Base-by-base conservation (phyloP, 2,888 invertebrate species). In the Chymomyza fuscimana region DNA sequence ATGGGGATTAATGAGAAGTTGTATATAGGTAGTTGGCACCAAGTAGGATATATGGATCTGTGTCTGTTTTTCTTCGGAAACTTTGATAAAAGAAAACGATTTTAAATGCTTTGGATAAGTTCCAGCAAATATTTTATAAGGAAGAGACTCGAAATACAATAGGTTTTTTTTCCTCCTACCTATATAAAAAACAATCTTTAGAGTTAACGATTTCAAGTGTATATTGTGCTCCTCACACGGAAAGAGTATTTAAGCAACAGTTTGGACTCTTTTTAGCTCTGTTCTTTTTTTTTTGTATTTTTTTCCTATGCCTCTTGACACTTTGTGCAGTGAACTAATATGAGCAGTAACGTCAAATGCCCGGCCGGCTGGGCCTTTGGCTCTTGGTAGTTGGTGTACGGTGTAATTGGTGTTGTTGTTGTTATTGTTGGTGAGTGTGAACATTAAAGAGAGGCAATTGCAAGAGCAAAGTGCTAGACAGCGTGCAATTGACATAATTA, bases 401-500 rank as follows among this genome's bases (percentile, higher is more conserved):
- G 9, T 46, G 6, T 19, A 54, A 40, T 46, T 16, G 16, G 2
- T 16, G 16, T 51, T 52, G 5, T 52, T 40, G 40, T 40, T 52
- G 4, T 19, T 19, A n/a, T 16, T 50, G 59, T 19, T 29, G n/a
- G 40, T 69, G 32, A 56, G 64, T 74, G 70, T 60, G 61, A 71
- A 73, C 73, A 69, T 79, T 68, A 52, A 77, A 74, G 73, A 66
- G 69, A 69, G 69, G 69, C 82, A 79, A 74, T 77, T 68, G 70
- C 54, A 51, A 58, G 71, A 71, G 74, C 69, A 74, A 74, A 79
- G 78, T 76, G 81, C 65, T 79, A 69, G 72, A 67, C 72, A 63
- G 69, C 77, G 65, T 64, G 70, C 85, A 84, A 82, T 79, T 82
- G 85, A 84, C 80, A 77, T 82, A 82, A 82, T 82, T 84, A 82